Evolutionary conservation across 2,797 vertebrate genomes (phyloP), one percentile per base, ranked within the genome.

Genomic region (Mormyrus proboscirostris): DNA sequence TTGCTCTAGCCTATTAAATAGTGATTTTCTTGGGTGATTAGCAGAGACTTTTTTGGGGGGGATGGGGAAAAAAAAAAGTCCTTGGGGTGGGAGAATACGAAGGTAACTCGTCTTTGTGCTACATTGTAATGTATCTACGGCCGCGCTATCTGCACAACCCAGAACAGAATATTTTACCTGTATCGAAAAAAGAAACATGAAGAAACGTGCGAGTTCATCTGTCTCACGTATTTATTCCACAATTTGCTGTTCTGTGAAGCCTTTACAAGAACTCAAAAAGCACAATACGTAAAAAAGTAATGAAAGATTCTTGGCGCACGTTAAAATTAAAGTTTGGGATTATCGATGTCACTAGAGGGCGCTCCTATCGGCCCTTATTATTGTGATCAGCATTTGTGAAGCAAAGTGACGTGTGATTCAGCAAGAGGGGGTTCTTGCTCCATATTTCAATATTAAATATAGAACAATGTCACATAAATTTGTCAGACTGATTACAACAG

Each of bases 241-340:
- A 41, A 6, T 62, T 33, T 55, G 49, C 50, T 53, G 49, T 55
- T 53, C 29, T 25, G 22, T n/a, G 29, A 76, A 89, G 62, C 33
- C 19, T 84, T 62, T 33, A n/a, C 29, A 41, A 1, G 19, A 69
- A 69, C 25, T 73, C 38, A 50, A 82, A 79, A 33, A 88, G 83
- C 73, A 83, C 5, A 44, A 84, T 38, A 44, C 50, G 47, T 86
- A 83, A 89, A 33, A 76, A 57, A 29, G 2, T 41, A 84, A 84
- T 47, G 84, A 86, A 50, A 51, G 85, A 10, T 38, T 50, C 44
- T 38, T 55, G 85, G 50, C 49, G 51, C 29, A 44, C 33, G 38
- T 79, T 79, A 29, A 86, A 38, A 86, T 12, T 89, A 90, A 84
- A 88, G 14, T 84, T 49, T 85, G 89, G 83, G 90, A 90, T 89